Evolutionary conservation across 2,888 invertebrate genomes (phyloP), one percentile per base, ranked within the genome.

Genomic region (Pachymerium ferrugineum): DNA sequence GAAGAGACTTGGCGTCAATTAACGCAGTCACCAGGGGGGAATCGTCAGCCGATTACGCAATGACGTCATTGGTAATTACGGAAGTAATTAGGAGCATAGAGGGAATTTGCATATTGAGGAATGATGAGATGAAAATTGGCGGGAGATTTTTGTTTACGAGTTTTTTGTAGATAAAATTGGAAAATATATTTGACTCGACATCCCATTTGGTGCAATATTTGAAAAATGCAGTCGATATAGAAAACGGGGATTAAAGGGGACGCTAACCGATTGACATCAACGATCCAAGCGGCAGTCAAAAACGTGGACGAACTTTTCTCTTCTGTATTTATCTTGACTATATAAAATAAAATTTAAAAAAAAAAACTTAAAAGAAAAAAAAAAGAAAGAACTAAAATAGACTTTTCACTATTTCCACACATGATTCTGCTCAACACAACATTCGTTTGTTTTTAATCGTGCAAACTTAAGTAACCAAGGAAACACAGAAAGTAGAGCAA

Each of bases 121-220:
- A n/a, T n/a, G n/a, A n/a, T n/a, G n/a, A n/a, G n/a, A n/a, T n/a
- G n/a, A n/a, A n/a, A n/a, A n/a, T n/a, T n/a, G n/a, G n/a, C n/a
- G n/a, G n/a, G n/a, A n/a, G n/a, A n/a, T 47, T 14, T 47, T 47
- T 47, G 22, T 47, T 47, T 47, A 47, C 6, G 1, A 19, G 3
- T 47, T 14, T 47, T 8, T 42, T 42, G n/a, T n/a, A n/a, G n/a
- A n/a, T n/a, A n/a, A n/a, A n/a, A n/a, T n/a, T n/a, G n/a, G n/a
- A n/a, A n/a, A n/a, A n/a, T n/a, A n/a, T n/a, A n/a, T n/a, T 54
- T 25, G 54, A 54, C 16, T 54, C 2, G 1, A 25, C 22, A 25
- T 54, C 54, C 22, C 54, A 54, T 54, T 54, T 54, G 54, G 54
- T 54, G 54, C 54, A 54, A 54, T 54, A 54, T 54, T 54, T 54